These are phyloP conservation scores for Siderastrea siderea DNA, from an alignment of 92 coral and sea anemone species.

Conservation along the genomic window DNA sequence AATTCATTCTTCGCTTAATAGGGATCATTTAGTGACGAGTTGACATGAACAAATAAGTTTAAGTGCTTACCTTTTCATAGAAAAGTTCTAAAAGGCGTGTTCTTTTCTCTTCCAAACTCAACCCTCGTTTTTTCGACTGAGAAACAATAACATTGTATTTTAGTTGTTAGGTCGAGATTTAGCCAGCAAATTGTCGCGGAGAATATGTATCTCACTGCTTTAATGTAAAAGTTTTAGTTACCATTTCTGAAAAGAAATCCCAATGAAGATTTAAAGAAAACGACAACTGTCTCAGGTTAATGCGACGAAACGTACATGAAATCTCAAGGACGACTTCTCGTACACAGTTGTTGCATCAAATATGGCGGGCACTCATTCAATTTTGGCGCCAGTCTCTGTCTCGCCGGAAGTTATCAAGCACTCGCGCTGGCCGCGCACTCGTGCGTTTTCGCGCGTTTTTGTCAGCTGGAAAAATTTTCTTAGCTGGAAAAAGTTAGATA, in stretches of 20 bases:
- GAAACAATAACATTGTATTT: not conserved
- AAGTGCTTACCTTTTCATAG: slow-evolving; percentile 87
- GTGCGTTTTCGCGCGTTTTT: not conserved
- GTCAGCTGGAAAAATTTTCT: not conserved
- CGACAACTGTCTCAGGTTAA: not conserved
- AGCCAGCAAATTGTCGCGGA: not conserved
- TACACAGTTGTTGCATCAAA: no score
- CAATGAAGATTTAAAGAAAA: not conserved
- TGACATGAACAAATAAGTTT: not conserved
- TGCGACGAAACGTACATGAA: no score
- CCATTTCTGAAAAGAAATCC: slow-evolving; percentile 3
- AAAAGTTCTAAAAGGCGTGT: slow-evolving; percentile 93
- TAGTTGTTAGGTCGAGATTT: not conserved
- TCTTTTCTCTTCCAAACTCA: slow-evolving; percentile 97
- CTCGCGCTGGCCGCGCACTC: not conserved
- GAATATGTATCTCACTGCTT: not conserved
- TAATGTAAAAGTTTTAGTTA: not conserved
- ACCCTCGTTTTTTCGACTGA: slow-evolving; percentile 94
- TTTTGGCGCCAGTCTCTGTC: slow-evolving; percentile 41
- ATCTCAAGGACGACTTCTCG: no score
- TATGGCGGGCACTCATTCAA: slow-evolving; percentile 28
- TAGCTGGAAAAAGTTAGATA: no score
- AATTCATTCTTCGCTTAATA: no score
- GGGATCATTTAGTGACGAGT: no score
- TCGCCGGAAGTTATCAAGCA: not conserved